phyloP scores from a whole-genome alignment of 2,113 vertebrate species.

The Clarias gariepinus region DNA sequence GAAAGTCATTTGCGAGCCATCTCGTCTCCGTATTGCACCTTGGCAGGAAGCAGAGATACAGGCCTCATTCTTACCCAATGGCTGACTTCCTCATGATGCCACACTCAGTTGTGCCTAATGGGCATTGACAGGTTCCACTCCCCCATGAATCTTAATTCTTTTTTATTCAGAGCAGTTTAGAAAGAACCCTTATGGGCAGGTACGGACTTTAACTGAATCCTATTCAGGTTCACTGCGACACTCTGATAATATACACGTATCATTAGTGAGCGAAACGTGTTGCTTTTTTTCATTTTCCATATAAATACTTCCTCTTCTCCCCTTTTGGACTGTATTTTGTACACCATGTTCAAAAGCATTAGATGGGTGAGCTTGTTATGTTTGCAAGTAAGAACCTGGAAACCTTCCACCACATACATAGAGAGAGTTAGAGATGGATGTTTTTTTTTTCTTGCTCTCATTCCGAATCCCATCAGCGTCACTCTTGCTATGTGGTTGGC shows the following conservation, averaged over 20 bases:
- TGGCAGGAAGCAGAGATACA: conserved; percentile 5
- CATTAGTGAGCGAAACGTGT: not conserved
- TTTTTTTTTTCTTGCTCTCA: conserved; percentile 29
- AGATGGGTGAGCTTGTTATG: not conserved
- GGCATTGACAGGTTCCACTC: conserved; percentile 39
- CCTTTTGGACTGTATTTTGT: not conserved
- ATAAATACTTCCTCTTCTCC: not conserved
- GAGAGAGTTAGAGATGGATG: conserved; percentile 35
- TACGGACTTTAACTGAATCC: not conserved
- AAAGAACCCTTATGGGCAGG: conserved; percentile 1
- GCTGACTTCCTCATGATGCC: conserved; percentile 31
- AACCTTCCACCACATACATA: conserved; percentile 20
- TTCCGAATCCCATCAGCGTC: conserved; percentile 36
- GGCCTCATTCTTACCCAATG: conserved; percentile 16
- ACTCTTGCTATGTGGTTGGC: conserved; percentile 16
- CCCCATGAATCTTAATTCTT: conserved; percentile 36
- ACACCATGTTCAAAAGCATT: not conserved
- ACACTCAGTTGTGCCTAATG: conserved; percentile 30
- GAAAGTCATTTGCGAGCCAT: conserved; percentile 66
- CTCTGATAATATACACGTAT: not conserved
- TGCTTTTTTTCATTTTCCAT: not conserved
- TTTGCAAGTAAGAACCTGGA: not conserved
- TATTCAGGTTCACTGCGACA: not conserved
- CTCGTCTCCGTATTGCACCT: conserved; percentile 42
- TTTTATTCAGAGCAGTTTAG: conserved; percentile 25